Conservation (phyloP, 2,888 invertebrate species). For the Pharmacophagus antenor region DNA sequence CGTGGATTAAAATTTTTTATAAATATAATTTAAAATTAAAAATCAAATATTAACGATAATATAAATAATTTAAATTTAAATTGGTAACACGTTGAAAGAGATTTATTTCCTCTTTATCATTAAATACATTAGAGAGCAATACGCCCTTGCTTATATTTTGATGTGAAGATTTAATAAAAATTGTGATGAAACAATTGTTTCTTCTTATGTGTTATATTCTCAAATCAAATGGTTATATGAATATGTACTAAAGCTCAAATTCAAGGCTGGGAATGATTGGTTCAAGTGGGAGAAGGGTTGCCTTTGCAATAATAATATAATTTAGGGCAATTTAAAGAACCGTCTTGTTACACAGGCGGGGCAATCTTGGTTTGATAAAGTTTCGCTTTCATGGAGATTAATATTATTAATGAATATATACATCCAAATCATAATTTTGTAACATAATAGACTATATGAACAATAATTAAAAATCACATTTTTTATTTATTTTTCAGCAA, state of each 20-base stretch:
- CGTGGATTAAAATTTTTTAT: too few species aligned
- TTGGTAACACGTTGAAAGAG: too few species aligned
- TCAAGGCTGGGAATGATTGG: not conserved
- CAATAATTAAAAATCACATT: too few species aligned
- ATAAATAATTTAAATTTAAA: too few species aligned
- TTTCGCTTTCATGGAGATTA: not conserved
- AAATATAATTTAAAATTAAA: too few species aligned
- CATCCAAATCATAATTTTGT: too few species aligned
- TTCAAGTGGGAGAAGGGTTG: not conserved
- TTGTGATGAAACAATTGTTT: not conserved
- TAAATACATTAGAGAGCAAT: too few species aligned
- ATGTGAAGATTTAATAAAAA: not conserved
- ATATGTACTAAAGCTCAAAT: not conserved
- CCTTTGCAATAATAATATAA: conserved; percentile 12
- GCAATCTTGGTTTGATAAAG: not conserved
- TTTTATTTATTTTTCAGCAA: too few species aligned
- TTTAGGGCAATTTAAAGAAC: conserved; percentile 11
- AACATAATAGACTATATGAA: too few species aligned
- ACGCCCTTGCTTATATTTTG: too few species aligned
- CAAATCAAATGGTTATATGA: not conserved
- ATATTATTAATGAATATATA: not conserved
- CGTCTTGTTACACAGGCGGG: not conserved
- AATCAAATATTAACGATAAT: too few species aligned
- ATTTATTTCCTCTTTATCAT: too few species aligned
- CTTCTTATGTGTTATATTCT: not conserved